Percentiles rank a stretch among this genome's conserved stretches.
phyloP scores from a whole-genome alignment of 2,113 vertebrate genomes.

The Notechis scutatus region DNA sequence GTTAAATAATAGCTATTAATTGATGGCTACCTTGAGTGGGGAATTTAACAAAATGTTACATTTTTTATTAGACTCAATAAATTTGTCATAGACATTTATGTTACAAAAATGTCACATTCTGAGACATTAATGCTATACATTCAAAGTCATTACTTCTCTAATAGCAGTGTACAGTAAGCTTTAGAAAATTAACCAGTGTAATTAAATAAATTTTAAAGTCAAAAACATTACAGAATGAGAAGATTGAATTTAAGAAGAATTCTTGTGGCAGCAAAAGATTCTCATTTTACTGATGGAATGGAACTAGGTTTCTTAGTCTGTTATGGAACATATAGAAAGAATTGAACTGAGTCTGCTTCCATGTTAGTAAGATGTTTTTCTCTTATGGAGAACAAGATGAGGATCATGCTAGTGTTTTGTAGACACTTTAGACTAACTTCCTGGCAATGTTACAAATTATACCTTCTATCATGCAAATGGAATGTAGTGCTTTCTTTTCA shows the following conservation, averaged over 20 bases:
- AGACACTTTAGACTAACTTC: background rate
- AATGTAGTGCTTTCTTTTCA: conserved; percentile 7
- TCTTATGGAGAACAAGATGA: background rate
- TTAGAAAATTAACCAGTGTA: background rate
- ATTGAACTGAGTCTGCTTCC: background rate
- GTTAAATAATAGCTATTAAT: background rate
- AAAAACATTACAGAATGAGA: background rate
- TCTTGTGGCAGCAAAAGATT: background rate
- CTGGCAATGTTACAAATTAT: background rate
- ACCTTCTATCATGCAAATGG: background rate
- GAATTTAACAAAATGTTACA: background rate
- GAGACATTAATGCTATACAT: background rate
- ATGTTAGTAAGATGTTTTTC: background rate
- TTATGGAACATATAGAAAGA: background rate
- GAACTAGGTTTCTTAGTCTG: background rate
- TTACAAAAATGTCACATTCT: background rate
- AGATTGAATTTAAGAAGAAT: background rate
- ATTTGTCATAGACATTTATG: background rate
- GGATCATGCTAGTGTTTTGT: background rate
- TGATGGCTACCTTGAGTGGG: too few relatives aligned
- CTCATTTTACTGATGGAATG: background rate
- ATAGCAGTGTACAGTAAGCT: background rate
- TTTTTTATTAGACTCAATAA: background rate
- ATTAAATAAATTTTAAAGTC: background rate
- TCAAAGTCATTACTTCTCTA: background rate